Evolutionary conservation across 2,797 vertebrate genomes (phyloP), one percentile per base, ranked within the genome.

Genomic region (Eremophila alpestris): DNA sequence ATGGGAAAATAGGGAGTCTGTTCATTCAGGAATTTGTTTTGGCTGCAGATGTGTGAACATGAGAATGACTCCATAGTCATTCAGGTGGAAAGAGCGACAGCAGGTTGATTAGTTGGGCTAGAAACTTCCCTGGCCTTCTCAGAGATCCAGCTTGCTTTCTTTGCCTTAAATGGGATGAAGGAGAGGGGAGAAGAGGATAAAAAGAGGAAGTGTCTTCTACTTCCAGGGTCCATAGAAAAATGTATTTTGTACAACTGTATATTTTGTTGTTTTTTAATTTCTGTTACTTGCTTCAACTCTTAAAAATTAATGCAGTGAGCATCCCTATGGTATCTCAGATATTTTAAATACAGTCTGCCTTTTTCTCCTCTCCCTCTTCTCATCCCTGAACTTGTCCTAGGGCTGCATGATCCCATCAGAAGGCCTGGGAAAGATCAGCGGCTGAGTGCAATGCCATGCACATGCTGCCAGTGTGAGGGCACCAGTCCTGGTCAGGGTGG

Each of bases 381-480:
- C n/a, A 64, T 16, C 45, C 9, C 41, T 80, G 60, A 80, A 38
- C 23, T 34, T 82, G 40, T 41, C 43, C 32, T 56, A 29, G 58
- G 43, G 14, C 36, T 43, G 23, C 30, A 16, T 0, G 5, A 52
- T 41, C 6, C 13, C n/a, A 38, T 49, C 16, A 75, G 43, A 83
- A 78, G 19, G 16, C 11, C 11, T 15, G 11, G 43, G 27, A 24
- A 40, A 55, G 55, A 62, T 26, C 36, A 81, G 36, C 27, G 51
- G 27, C 16, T 40, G 41, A 51, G 40, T 1, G 4, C 7, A 48
- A 8, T 5, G 24, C 5, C 26, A 27, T 8, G n/a, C 3, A 1
- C 0, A 1, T 34, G 12, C 34, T 46, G 55, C 19, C 27, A 24
- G 0, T 1, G 1, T 40, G 62, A 62, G 30, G n/a, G 49, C 13